Base-by-base conservation (phyloP, 2,797 vertebrate species). In the Aeoliscus strigatus region DNA sequence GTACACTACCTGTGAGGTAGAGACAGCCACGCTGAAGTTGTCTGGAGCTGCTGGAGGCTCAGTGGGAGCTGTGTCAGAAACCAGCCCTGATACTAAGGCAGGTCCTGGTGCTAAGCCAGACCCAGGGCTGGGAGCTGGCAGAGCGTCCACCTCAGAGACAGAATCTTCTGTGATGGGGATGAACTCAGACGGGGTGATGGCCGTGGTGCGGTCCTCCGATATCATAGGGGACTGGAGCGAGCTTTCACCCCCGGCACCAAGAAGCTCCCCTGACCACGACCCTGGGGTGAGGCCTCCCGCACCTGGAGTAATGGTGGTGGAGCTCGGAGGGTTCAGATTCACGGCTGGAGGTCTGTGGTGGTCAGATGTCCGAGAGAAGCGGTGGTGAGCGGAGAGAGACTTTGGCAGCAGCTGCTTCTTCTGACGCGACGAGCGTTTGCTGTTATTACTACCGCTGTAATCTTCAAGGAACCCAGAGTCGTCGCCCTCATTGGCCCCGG, bases 391-490 rank as follows among this genome's bases (percentile, higher is more conserved):
- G 0, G 96, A 97, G 45, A 99, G 94, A 2, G 96, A 98, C 18
- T 94, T 96, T 2, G 94, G 91, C 40, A 99, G 90, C 37, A 97
- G 84, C 62, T 90, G 94, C 51, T 94, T 91, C 8, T 92, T 92
- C 31, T 92, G 89, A 33, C 88, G 91, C 35, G 89, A 81, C 1
- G 92, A 89, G 1, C 60, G 78, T 2, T 73, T 88, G 60, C 61
- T 74, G 60, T 70, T 77, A 12, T 75, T 81, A 52, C 82, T 85
- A 5, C 79, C 84, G 0, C 84, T 85, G 63, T 86, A 91, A 37
- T 97, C 93, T 36, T 99, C 96, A 0, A 90, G 79, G 70, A 93
- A 96, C 12, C 96, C 96, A 0, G 96, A 99, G 71, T 99, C 96
- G 4, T 99, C 96, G 0, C 90, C 89, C 45, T 99, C 94, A 6